Percentiles rank a stretch among this genome's conserved stretches.
Evolutionary conservation across 2,888 invertebrate genomes (phyloP).

Genomic region (Cantharis rufa): DNA sequence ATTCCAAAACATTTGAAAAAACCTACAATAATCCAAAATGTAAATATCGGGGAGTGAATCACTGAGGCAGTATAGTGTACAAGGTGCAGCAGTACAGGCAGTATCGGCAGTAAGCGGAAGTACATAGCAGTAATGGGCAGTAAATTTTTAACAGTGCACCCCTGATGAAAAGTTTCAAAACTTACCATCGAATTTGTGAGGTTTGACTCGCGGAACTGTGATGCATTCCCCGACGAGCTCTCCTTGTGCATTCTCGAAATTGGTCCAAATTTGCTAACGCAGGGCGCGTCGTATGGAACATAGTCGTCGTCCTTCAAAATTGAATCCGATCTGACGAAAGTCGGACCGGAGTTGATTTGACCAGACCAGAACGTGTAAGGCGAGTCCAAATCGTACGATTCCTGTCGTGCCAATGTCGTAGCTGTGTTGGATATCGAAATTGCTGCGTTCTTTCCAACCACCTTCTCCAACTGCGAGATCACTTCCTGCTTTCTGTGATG

Average conservation of each 20-base stretch:
- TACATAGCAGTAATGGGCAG: too few species aligned
- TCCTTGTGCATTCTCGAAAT: constrained; percentile 61
- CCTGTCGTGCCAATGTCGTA: constrained; percentile 51
- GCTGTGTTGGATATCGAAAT: constrained; percentile 54
- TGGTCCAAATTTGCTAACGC: constrained; percentile 71
- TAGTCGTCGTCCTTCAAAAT: constrained; percentile 67
- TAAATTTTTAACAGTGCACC: too few species aligned
- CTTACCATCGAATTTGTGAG: constrained; percentile 48
- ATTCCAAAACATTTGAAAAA: too few species aligned
- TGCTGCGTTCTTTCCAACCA: constrained; percentile 59
- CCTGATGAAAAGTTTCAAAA: constrained; percentile 5
- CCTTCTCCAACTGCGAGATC: constrained; percentile 64
- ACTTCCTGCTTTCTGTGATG: constrained; percentile 67
- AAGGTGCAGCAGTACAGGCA: too few species aligned
- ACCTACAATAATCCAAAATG: too few species aligned
- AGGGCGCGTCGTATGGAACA: constrained; percentile 68
- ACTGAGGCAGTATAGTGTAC: too few species aligned
- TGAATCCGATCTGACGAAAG: constrained; percentile 60
- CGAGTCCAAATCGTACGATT: constrained; percentile 47
- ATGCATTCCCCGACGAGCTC: constrained; percentile 38
- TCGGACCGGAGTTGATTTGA: constrained; percentile 46
- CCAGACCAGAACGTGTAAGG: constrained; percentile 53
- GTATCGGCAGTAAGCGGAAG: too few species aligned
- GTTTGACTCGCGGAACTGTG: constrained; percentile 47
- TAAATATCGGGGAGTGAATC: too few species aligned